Evolutionary conservation across 2,113 vertebrate species (phyloP), one percentile per base, ranked within the genome.

Genomic region (Uropsilus gracilis): DNA sequence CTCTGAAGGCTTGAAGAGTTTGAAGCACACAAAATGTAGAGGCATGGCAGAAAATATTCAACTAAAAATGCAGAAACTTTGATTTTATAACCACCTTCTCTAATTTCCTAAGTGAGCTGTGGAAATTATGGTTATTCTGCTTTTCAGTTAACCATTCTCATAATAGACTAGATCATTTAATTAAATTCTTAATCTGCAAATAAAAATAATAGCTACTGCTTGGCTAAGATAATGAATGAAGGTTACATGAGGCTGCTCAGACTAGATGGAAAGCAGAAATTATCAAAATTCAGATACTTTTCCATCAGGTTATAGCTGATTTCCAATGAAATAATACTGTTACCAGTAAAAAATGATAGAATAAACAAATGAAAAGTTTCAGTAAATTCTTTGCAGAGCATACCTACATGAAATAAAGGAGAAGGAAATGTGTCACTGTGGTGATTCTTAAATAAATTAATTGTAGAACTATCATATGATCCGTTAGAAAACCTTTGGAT

Each of bases 131-230:
- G 32, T 44, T 42, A 39, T 22, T 76, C 30, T 72, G 22, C 32
- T 75, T 69, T 75, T 89, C 69, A 71, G 28, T 28, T 68, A 66
- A 76, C 63, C 26, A 94, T 86, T 92, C 9, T 85, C 61, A n/a
- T 48, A 89, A 72, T 26, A 69, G 2, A 63, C 12, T 4, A 92
- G 57, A 44, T 84, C 26, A 75, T 46, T n/a, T 48, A 39, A 73
- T 63, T 24, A 50, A 89, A 83, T 84, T 91, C 46, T 90, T 42
- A 75, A 50, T 50, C 48, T 55, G 1, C 2, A 89, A 91, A 95
- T 32, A 28, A 8, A 8, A 55, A 76, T 61, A 80, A 93, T 4
- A 76, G 22, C 34, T 42, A 37, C 6, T 73, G 20, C 11, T 20
- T 73, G 78, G 9, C 28, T 44, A 61, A 61, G 75, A 66, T 71